Evolutionary conservation across 2,113 vertebrate genomes (phyloP).

Genomic region (Pardalotus punctatus): DNA sequence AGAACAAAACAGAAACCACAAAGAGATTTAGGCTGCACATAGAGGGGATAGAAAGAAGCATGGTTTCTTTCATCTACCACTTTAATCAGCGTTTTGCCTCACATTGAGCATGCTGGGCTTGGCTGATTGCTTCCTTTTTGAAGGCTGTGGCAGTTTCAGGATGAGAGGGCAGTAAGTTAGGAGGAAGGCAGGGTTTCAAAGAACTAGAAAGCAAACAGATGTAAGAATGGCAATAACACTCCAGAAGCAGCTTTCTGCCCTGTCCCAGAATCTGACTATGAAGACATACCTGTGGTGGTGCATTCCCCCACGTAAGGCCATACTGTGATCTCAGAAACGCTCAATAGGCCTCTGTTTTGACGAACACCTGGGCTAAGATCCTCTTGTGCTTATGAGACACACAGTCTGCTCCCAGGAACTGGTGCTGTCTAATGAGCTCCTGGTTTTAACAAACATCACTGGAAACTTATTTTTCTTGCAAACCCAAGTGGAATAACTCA

Average conservation of each 20-base stretch:
- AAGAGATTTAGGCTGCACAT: not conserved
- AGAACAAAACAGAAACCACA: not conserved
- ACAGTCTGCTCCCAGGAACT: not conserved
- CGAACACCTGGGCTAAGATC: not conserved
- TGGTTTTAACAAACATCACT: not conserved
- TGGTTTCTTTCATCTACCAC: not conserved
- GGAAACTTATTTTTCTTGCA: not conserved
- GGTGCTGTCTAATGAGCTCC: not conserved
- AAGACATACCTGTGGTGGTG: not conserved
- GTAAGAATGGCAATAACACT: not conserved
- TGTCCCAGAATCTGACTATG: not conserved
- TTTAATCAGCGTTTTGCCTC: not conserved
- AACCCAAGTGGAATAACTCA: not conserved
- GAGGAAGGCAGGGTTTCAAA: not conserved
- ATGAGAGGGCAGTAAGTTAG: not conserved
- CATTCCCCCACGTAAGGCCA: not conserved
- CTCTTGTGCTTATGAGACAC: not conserved
- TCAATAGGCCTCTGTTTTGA: not conserved
- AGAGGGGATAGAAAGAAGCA: not conserved
- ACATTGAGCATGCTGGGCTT: not conserved
- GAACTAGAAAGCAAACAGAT: not conserved
- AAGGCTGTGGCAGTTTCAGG: not conserved
- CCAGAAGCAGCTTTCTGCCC: not conserved
- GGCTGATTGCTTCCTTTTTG: not conserved
- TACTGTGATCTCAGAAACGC: not conserved